phyloP scores from a whole-genome alignment of 2,113 vertebrate genomes.

The Hippoglossus stenolepis region DNA sequence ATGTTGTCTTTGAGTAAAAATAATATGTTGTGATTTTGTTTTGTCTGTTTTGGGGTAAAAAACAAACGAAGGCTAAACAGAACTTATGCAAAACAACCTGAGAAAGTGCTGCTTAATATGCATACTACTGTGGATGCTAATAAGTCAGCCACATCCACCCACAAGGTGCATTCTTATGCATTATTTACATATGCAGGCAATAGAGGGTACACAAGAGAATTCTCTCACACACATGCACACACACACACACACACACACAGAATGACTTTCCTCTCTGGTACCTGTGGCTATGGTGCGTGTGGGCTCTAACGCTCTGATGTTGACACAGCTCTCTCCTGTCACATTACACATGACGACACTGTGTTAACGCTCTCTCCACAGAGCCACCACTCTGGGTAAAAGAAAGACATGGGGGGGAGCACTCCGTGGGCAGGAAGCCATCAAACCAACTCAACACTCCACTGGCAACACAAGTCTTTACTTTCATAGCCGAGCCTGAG shows the following conservation, averaged over 20 bases:
- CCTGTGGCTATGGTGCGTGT: constrained; percentile 34
- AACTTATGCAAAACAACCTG: constrained; percentile 47
- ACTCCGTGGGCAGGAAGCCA: constrained; percentile 15
- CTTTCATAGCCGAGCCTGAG: neutral
- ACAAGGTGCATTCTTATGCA: constrained; percentile 55
- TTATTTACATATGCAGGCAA: constrained; percentile 60
- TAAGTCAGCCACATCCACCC: constrained; percentile 55
- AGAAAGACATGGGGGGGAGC: neutral
- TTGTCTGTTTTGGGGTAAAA: constrained; percentile 4
- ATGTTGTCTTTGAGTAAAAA: constrained; percentile 32
- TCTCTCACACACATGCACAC: neutral
- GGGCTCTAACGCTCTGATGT: constrained; percentile 37
- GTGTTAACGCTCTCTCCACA: constrained; percentile 23
- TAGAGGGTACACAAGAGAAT: constrained; percentile 34
- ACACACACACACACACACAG: constrained; percentile 6
- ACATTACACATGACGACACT: constrained; percentile 51
- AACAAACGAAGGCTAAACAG: constrained; percentile 50
- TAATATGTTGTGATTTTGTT: constrained; percentile 29
- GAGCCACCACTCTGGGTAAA: neutral
- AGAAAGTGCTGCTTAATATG: constrained; percentile 53
- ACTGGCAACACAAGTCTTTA: constrained; percentile 11
- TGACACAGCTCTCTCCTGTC: constrained; percentile 55
- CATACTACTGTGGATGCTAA: constrained; percentile 55
- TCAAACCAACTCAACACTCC: constrained; percentile 28
- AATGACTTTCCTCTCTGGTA: constrained; percentile 4